Percentiles rank a stretch among this genome's conserved stretches.
Conservation (phyloP, 2,888 invertebrate species). For the Oxycera nigricornis region DNA sequence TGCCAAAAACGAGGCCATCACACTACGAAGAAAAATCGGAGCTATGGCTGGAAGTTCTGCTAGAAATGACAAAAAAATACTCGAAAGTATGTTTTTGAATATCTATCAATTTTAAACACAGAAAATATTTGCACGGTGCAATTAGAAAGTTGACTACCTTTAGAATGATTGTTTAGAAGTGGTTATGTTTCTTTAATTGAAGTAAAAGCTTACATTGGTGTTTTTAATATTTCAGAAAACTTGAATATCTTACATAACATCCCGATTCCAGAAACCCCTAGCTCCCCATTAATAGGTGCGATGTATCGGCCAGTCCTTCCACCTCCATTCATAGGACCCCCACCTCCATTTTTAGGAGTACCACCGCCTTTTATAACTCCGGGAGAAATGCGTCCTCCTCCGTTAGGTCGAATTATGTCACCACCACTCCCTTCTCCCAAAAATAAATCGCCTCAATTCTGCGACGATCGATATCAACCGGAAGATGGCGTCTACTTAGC, state of each 20-base stretch:
- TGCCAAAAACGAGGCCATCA: slow-evolving; percentile 74
- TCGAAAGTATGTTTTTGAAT: too few relatives aligned
- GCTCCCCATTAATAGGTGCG: slow-evolving; percentile 61
- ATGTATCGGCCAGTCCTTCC: slow-evolving; percentile 68
- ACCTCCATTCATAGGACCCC: slow-evolving; percentile 70
- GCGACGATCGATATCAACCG: slow-evolving; percentile 59
- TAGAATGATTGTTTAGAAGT: too few relatives aligned
- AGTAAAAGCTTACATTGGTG: too few relatives aligned
- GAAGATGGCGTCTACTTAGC: slow-evolving; percentile 65
- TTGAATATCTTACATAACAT: too few relatives aligned
- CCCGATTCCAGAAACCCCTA: slow-evolving; percentile 59
- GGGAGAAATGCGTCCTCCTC: slow-evolving; percentile 66
- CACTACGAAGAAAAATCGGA: slow-evolving; percentile 68
- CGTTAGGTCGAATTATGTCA: slow-evolving; percentile 66
- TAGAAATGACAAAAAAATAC: slow-evolving; percentile 48
- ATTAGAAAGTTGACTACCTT: too few relatives aligned
- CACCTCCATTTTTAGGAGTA: slow-evolving; percentile 68
- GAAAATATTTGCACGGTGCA: too few relatives aligned
- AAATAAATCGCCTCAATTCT: slow-evolving; percentile 54
- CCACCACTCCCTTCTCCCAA: slow-evolving; percentile 59
- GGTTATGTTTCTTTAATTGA: too few relatives aligned
- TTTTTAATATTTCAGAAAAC: too few relatives aligned
- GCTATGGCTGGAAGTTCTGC: slow-evolving; percentile 53
- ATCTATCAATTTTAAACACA: too few relatives aligned
- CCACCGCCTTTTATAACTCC: slow-evolving; percentile 66